These are phyloP conservation scores for Pycnonotus jocosus DNA, from an alignment of 2,113 vertebrate genomes.

Conservation along the genomic window DNA sequence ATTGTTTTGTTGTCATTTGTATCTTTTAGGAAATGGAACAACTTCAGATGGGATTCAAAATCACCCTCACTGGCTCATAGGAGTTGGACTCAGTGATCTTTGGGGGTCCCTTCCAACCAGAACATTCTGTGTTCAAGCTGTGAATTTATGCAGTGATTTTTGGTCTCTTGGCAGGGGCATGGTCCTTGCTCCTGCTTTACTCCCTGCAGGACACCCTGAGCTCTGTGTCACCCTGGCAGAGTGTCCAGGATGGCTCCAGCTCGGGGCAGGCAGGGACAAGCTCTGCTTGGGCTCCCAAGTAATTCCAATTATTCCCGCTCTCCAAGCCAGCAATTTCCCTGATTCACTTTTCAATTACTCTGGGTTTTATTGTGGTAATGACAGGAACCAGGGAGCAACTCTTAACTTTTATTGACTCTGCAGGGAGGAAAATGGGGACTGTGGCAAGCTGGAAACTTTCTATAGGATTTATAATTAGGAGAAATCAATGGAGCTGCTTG, in stretches of 20 bases:
- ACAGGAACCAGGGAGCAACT: conserved; percentile 30
- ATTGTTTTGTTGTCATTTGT: neutral
- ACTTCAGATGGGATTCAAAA: neutral
- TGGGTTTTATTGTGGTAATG: neutral
- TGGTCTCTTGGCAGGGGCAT: neutral
- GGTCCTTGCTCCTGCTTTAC: neutral
- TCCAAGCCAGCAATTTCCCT: neutral
- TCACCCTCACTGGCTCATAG: neutral
- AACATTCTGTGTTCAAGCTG: neutral
- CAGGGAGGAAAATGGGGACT: neutral
- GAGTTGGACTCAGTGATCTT: neutral
- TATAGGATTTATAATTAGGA: conserved; percentile 46
- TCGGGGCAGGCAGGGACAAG: neutral
- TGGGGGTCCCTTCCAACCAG: neutral
- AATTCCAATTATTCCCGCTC: neutral
- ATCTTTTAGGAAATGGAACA: neutral
- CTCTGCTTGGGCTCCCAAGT: neutral
- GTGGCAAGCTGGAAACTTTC: conserved; percentile 16
- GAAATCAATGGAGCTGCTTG: conserved; percentile 1
- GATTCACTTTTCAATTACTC: conserved; percentile 44
- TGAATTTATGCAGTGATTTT: neutral
- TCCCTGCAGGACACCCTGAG: neutral
- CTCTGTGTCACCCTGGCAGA: neutral
- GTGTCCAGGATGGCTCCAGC: neutral
- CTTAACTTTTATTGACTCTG: conserved; percentile 21